A percentile compares a stretch with the other conserved stretches of the same genome.
These are phyloP conservation scores for Didymodactylos carnosus DNA, from an alignment of 2,888 invertebrate genomes.

Conservation along the genomic window DNA sequence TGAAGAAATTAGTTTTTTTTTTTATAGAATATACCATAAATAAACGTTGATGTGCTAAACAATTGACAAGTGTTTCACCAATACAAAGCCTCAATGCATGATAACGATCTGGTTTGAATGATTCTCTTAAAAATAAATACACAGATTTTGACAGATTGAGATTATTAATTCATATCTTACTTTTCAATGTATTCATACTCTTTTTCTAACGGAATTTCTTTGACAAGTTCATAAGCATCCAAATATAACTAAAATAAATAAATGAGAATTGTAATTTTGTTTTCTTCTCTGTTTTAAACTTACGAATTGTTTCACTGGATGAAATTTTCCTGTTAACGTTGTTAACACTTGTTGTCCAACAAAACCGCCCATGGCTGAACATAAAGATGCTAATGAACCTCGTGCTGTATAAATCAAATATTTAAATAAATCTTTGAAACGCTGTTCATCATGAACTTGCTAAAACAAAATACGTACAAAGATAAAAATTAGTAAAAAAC, in stretches of 20 bases:
- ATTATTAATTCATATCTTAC: not conserved
- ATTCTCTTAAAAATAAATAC: not conserved
- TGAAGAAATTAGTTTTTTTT: conserved; percentile 13
- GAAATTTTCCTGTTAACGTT: conserved; percentile 34
- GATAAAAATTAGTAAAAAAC: not conserved
- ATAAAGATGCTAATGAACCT: conserved; percentile 29
- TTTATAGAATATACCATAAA: conserved; percentile 23
- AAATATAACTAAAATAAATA: conserved; percentile 23
- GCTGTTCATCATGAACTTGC: not conserved
- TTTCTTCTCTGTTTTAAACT: no score
- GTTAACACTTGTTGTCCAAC: conserved; percentile 36
- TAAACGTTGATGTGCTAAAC: conserved; percentile 21
- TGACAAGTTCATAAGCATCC: conserved; percentile 22
- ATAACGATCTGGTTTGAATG: conserved; percentile 26
- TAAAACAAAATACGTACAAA: not conserved
- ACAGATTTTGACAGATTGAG: no score
- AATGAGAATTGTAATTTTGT: not conserved
- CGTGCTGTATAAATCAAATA: not conserved
- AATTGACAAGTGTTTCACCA: conserved; percentile 20
- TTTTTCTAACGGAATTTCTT: conserved; percentile 8
- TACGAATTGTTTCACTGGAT: conserved; percentile 34
- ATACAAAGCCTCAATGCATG: conserved; percentile 28
- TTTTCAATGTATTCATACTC: not conserved
- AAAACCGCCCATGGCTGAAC: conserved; percentile 32
- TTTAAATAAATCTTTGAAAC: not conserved